Base-by-base conservation (phyloP, 1,140 invertebrate genomes). In the Drosophila persimilis region DNA sequence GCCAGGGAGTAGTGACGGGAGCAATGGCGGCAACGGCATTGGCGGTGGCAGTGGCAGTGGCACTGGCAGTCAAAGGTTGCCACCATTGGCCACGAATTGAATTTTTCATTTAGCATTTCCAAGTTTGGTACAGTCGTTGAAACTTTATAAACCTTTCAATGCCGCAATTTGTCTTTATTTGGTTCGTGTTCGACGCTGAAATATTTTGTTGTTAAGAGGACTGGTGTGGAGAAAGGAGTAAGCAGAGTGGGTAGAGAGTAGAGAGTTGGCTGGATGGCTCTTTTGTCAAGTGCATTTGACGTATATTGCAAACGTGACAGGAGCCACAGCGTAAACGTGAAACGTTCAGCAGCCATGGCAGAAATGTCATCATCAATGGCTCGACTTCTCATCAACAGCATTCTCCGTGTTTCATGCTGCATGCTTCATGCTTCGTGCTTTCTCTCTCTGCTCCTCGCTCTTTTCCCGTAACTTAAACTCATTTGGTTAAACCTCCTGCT, bases 151-250 rank as follows among this genome's bases (percentile, higher is more conserved):
- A 86, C 77, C 85, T 83, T 84, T 88, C 79, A 88, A 83, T 89
- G 69, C 69, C 75, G 77, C 83, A 90, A 90, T 90, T 90, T 90
- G 88, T 90, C 88, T 90, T 90, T 90, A 90, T 90, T 90, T 90
- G 83, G 73, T 90, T 88, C 88, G 88, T 90, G 88, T 88, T 80
- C 72, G 67, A 72, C 75, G 78, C 76, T 84, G 47, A 75, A 88
- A 85, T 85, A 81, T 86, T 88, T 86, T 73, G 47, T 63, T 67
- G 56, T 65, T 59, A 11, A 20, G 11, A 11, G 3, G 46, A 48
- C 9, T n/a, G n/a, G 47, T 8, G n/a, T 2, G 22, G 15, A 8
- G n/a, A 31, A 20, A 64, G 26, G 53, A 24, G 47, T 13, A 29
- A 26, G 45, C 24, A 48, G 45, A 56, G 62, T 9, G 4, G 9